Base-by-base conservation (phyloP, 2,113 vertebrate species). In the Bolborhynchus lineola region DNA sequence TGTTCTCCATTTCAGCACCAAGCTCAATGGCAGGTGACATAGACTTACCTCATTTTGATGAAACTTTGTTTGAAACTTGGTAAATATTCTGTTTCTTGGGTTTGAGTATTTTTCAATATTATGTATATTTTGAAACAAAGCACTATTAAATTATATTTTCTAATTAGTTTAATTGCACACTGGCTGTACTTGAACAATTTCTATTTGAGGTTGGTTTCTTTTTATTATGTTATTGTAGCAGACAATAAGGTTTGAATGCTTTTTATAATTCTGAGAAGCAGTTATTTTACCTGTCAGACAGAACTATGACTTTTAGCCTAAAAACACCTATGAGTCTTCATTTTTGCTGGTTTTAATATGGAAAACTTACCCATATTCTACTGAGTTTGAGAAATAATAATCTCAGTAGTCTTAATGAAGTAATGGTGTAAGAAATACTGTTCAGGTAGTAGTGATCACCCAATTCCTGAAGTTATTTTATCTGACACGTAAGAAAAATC, bases 11-110 rank as follows among this genome's bases (percentile, higher is more conserved):
- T 88, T 97, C 98, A 49, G 92, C 72, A 26, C 84, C 98, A 49
- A 96, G 94, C 71, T 98, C 98, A 35, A 95, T 98, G 25, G 92
- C 96, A 70, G 96, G 96, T 88, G 98, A 99, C 88, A 91, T 97
- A 3, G 98, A 98, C 44, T 96, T 99, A 86, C 97, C 97, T 96
- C 97, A 97, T 74, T 98, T 99, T 74, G 99, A 99, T 91, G 97
- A 98, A 74, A 97, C 98, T 89, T 97, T 99, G 33, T 98, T 99
- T 97, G 98, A 98, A 89, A 92, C 87, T 92, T 98, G 95, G 76
- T 98, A 82, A 97, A 76, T 93, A n/a, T 2, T 90, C 5, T 7
- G 68, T 96, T 96, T 97, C 94, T 93, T 84, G 28, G 20, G 26
- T 71, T 90, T 87, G 69, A 90, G 29, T 92, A 85, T 68, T 75